Base-by-base conservation (phyloP, 1,140 invertebrate genomes). In the Luehdorfia chinensis region DNA sequence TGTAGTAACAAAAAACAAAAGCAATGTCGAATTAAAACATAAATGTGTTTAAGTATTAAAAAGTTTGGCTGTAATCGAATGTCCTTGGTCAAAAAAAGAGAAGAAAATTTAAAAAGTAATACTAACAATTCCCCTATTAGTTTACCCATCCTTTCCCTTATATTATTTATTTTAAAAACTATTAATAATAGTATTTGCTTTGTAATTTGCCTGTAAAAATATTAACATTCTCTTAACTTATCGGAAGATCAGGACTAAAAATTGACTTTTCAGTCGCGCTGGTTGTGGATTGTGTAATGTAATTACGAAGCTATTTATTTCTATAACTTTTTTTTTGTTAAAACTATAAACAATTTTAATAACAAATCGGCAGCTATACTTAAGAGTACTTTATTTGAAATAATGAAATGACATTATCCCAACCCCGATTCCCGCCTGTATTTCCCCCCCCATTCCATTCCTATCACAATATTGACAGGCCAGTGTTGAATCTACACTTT, bases 381-480 rank as follows among this genome's bases (percentile, higher is more conserved):
- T 85, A 85, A 70, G 43, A 55, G 51, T 72, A 75, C 61, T 72
- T 78, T 81, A 71, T 76, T 78, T 81, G 77, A 73, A 86, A 83
- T 86, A 81, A 85, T 75, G 46, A 75, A 84, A 83, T 84, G 83
- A 79, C 79, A 83, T 84, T 67, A 55, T 61, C 39, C 8, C 23
- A 32, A 54, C 37, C 53, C 50, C 33, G 34, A 30, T 34, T 44
- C 47, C 43, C 50, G 59, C 60, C 46, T 50, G 2, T 5, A 15
- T 48, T 39, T 31, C 47, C 33, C 46, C 25, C n/a, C 46, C 53
- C 32, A 32, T 45, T 28, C 64, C 58, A 13, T 33, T 64, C 69
- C 68, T 21, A 32, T 55, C 56, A 69, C 81, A 85, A 84, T 85
- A 85, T 85, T 85, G 81, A 85, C 81, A 85, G 81, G 55, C 81